Evolutionary conservation across 2,888 invertebrate species (phyloP).

Genomic region (Acanthopleura granulata): DNA sequence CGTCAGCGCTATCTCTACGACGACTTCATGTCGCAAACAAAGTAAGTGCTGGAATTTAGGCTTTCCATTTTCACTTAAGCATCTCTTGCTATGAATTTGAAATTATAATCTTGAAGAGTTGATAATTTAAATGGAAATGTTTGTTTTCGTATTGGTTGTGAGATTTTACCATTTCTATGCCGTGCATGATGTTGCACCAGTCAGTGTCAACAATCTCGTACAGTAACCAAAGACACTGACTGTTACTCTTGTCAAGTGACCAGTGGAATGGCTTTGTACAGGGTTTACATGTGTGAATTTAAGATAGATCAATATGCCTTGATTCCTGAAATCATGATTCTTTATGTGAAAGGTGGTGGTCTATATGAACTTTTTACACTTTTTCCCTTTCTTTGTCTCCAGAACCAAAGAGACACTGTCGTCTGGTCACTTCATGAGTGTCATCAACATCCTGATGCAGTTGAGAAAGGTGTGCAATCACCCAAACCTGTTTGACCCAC

Average conservation of each 20-base stretch:
- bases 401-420: conserved; percentile 95
- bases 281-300: no score
- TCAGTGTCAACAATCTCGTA: conserved; percentile 12
- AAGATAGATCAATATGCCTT: no score
- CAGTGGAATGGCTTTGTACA: not conserved
- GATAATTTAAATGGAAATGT: no score
- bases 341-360: no score
- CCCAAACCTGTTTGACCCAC: conserved; percentile 80
- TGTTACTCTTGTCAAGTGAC: not conserved
- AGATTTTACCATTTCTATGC: conserved; percentile 12
- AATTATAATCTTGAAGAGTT: no score
- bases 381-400: conserved; percentile 25
- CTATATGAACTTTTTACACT: not conserved
- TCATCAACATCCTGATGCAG: conserved; percentile 98
- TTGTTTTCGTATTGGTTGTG: not conserved
- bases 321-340: no score
- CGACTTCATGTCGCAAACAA: conserved; percentile 98
- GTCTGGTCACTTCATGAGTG: conserved; percentile 92
- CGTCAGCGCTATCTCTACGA: conserved; percentile 97
- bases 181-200: not conserved
- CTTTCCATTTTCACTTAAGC: no score
- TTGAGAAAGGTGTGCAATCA: conserved; percentile 99
- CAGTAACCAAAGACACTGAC: not conserved
- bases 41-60: conserved; percentile 67
- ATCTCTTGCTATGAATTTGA: no score